Base-by-base conservation (phyloP, 2,888 invertebrate species). In the Neelides folsomi region DNA sequence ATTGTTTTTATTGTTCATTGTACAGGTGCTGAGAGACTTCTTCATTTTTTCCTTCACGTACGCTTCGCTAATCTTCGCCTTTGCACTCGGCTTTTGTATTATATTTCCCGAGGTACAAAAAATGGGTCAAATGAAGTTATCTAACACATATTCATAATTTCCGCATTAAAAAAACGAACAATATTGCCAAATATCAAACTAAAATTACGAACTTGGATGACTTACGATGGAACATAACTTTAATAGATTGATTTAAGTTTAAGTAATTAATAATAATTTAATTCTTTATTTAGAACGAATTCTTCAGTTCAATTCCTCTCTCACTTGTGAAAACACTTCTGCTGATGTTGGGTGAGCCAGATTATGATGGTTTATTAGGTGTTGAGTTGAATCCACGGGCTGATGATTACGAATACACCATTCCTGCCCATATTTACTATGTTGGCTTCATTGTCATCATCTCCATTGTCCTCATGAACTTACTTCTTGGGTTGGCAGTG, bases 41-140 rank as follows among this genome's bases (percentile, higher is more conserved):
- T 38, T 48, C 2, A 16, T 42, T 9, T 86, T 88, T 67, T 73
- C 87, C 2, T 70, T 83, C 55, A 86, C 86, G 1, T 88, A 87
- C 68, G 78, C 82, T 61, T 86, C 86, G 59, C 74, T 88, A 1
- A 75, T 87, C 54, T 76, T 86, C 51, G 87, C 86, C 0, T 88
- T 87, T 66, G 81, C 83, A 0, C 69, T 88, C 16, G 82, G 83
- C 53, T 87, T 88, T 63, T 81, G 82, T 12, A 83, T 88, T 2
- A 71, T 88, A 7, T 86, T 87, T 66, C 79, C 82, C 2, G 47
- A 60, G 19, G 58, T 58, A 48, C n/a, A n/a, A n/a, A n/a, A n/a
- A 18, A 27, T 27, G 27, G 7, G 27, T 27, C 27, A 27, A 27
- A 27, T 27, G 27, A 7, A 27, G 7, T 27, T 27, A 27, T 19